phyloP scores from a whole-genome alignment of 1,140 invertebrate species.

The Temnothorax longispinosus region DNA sequence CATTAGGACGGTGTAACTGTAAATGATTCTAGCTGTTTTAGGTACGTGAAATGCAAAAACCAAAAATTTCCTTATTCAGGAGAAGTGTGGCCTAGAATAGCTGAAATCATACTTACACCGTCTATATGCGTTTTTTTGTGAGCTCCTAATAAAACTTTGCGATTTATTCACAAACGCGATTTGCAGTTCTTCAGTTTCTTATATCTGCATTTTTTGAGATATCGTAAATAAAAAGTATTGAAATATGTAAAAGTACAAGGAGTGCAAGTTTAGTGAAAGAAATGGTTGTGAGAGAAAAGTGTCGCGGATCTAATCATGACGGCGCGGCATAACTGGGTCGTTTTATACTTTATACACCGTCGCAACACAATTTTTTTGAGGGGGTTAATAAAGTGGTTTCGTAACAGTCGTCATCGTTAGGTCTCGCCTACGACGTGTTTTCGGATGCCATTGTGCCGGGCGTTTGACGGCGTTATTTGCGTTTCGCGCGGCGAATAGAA shows the following conservation, averaged over 20 bases:
- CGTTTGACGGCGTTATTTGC: conserved; percentile 67
- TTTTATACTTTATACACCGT: background rate
- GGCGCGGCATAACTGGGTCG: background rate
- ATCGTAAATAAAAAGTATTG: background rate
- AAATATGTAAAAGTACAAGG: background rate
- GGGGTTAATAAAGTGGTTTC: conserved; percentile 81
- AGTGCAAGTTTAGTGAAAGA: background rate
- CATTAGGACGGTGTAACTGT: too few species aligned
- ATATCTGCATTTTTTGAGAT: background rate
- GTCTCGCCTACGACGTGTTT: conserved; percentile 74
- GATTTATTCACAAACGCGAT: background rate
- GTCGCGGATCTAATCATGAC: background rate
- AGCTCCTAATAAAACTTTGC: background rate
- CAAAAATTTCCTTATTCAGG: too few species aligned
- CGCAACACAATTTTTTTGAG: background rate
- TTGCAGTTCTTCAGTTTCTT: background rate
- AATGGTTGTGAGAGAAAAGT: background rate
- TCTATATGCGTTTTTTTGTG: too few species aligned
- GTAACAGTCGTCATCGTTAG: conserved; percentile 77
- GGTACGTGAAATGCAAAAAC: too few species aligned
- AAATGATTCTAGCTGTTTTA: too few species aligned
- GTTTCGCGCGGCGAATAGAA: conserved; percentile 61
- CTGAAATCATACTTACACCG: too few species aligned
- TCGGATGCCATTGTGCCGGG: conserved; percentile 58
- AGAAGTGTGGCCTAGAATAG: too few species aligned